Evolutionary conservation across 2,113 vertebrate genomes (phyloP).

Genomic region (Lutjanus erythropterus): DNA sequence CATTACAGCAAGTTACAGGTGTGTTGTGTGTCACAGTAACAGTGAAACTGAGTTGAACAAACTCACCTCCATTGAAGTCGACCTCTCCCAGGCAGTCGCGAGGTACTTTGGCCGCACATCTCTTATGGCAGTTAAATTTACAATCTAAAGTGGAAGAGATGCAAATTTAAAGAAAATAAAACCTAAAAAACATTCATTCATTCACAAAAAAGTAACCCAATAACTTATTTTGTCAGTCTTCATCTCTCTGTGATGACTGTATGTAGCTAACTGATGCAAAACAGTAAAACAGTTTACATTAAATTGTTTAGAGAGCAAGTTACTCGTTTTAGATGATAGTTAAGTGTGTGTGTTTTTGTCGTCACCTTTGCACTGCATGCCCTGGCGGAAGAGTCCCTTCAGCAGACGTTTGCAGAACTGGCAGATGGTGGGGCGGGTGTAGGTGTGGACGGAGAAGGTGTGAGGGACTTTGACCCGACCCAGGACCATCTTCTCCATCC

Average conservation of each 20-base stretch:
- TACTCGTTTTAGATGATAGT: accelerated
- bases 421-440: constrained; percentile 95
- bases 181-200: not conserved
- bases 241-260: too few relatives aligned
- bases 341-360: accelerated
- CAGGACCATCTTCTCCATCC: constrained; percentile 98
- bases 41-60: not conserved
- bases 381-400: constrained; percentile 96
- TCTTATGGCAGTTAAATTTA: constrained; percentile 97
- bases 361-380: constrained; percentile 97
- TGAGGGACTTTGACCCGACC: constrained; percentile 96
- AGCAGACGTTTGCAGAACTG: constrained; percentile 95
- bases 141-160: constrained; percentile 86
- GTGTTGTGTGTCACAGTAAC: not conserved
- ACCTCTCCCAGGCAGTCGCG: constrained; percentile 95
- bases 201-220: not conserved
- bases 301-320: not conserved
- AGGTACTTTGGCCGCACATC: constrained; percentile 94
- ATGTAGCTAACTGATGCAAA: too few relatives aligned
- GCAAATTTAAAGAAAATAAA: too few relatives aligned
- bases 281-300: too few relatives aligned
- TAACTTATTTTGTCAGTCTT: not conserved
- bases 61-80: constrained; percentile 93
- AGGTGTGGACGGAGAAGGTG: constrained; percentile 96
- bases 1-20: not conserved